Conservation (phyloP, 1,140 invertebrate genomes). For the Argopecten irradians region DNA sequence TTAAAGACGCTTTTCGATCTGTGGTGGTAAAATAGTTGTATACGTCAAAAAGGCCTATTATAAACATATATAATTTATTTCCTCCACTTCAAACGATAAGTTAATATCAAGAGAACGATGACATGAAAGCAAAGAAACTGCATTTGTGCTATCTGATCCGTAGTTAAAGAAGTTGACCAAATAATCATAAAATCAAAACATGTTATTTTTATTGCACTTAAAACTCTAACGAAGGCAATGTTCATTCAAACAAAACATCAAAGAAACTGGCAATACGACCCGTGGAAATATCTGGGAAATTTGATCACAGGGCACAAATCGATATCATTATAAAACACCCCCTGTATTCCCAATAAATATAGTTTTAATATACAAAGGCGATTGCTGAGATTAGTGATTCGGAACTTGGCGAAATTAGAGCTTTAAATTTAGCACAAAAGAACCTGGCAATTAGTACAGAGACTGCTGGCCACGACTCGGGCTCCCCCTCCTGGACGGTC, state of each 20-base stretch:
- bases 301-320: neutral
- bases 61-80: neutral
- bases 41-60: neutral
- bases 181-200: neutral
- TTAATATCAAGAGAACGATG: neutral
- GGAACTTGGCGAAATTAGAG: conserved; percentile 15
- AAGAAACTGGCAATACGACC: neutral
- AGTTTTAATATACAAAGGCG: conserved; percentile 17
- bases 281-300: neutral
- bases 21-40: too few relatives aligned
- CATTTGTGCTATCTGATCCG: neutral
- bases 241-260: conserved; percentile 3
- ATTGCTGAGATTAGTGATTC: neutral
- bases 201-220: neutral
- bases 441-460: neutral
- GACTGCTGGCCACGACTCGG: neutral
- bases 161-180: neutral
- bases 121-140: neutral
- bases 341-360: neutral
- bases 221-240: neutral
- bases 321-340: neutral
- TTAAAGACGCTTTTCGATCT: neutral
- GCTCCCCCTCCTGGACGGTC: neutral
- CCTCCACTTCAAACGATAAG: neutral
- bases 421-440: neutral